Evolutionary conservation across 92 coral and sea anemone genomes (phyloP).

Genomic region (Chrysogorgia sp.): DNA sequence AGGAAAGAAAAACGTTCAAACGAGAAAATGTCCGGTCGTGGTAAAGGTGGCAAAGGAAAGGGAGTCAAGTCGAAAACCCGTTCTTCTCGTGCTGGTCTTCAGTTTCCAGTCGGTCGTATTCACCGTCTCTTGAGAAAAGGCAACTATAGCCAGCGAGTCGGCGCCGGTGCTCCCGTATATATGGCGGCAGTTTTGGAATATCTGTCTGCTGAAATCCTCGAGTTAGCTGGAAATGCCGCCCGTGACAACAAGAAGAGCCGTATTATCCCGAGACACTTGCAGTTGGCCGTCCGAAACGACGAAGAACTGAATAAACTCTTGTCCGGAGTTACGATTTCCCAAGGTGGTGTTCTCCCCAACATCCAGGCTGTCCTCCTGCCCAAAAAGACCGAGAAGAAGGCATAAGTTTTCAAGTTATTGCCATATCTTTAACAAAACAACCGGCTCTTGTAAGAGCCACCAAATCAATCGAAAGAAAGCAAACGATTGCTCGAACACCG

Average conservation of each 20-base stretch:
- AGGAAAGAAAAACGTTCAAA: no score
- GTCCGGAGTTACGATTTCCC: constrained; percentile 60
- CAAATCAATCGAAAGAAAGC: constrained; percentile 3
- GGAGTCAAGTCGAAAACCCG: constrained; percentile 37
- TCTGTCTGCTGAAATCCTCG: constrained; percentile 57
- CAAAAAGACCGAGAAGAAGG: constrained; percentile 83
- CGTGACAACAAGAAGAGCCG: constrained; percentile 66
- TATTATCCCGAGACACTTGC: constrained; percentile 60
- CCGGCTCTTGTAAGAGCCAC: constrained; percentile 55
- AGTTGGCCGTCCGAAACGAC: constrained; percentile 66
- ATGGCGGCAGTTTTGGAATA: constrained; percentile 41
- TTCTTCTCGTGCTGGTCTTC: constrained; percentile 38
- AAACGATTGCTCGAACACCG: not conserved
- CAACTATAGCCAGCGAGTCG: constrained; percentile 31
- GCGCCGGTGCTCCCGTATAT: constrained; percentile 40
- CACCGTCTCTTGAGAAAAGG: constrained; percentile 41
- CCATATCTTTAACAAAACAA: not conserved
- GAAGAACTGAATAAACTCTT: constrained; percentile 64
- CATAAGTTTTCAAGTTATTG: not conserved
- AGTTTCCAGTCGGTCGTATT: no score
- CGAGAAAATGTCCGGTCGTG: constrained; percentile 34
- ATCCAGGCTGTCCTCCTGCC: constrained; percentile 89
- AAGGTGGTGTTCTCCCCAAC: constrained; percentile 70
- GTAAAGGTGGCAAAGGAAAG: constrained; percentile 39
- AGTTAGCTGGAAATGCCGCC: constrained; percentile 67